Conservation (phyloP, 1,140 invertebrate genomes). For the Ephestia elutella region DNA sequence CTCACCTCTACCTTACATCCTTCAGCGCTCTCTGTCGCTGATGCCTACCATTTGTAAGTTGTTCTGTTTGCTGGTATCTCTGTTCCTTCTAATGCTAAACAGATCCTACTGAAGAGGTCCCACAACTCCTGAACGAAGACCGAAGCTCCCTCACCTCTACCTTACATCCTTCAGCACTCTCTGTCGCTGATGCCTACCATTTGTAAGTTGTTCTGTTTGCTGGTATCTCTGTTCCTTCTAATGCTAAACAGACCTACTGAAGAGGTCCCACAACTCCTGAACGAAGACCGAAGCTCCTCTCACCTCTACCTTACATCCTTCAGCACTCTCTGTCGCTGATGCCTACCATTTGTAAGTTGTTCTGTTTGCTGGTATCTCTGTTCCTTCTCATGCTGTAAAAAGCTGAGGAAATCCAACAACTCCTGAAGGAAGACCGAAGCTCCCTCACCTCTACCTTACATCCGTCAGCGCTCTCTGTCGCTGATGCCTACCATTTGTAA, state of each 20-base stretch:
- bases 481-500: conserved; percentile 50
- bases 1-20: conserved; percentile 32
- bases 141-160: conserved; percentile 13
- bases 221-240: too few relatives aligned
- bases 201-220: conserved; percentile 46
- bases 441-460: conserved; percentile 25
- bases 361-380: conserved; percentile 21
- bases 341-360: conserved; percentile 50
- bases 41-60: conserved; percentile 53
- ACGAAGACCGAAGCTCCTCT: conserved; percentile 20
- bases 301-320: conserved; percentile 28
- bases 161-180: conserved; percentile 38
- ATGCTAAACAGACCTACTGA: conserved; percentile 45
- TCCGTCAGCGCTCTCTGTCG: conserved; percentile 38
- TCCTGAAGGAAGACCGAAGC: conserved; percentile 29
- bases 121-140: conserved; percentile 31
- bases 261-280: conserved; percentile 39
- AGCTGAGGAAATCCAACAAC: conserved; percentile 35
- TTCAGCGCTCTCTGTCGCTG: conserved; percentile 33
- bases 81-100: too few relatives aligned
- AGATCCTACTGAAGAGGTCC: conserved; percentile 37
- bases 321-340: conserved; percentile 37
- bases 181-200: conserved; percentile 44
- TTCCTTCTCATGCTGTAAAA: too few relatives aligned
- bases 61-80: conserved; percentile 20